Percentiles rank a stretch among this genome's conserved stretches.
Conservation (phyloP, 2,888 invertebrate species). For the Heterodera filipjevi region DNA sequence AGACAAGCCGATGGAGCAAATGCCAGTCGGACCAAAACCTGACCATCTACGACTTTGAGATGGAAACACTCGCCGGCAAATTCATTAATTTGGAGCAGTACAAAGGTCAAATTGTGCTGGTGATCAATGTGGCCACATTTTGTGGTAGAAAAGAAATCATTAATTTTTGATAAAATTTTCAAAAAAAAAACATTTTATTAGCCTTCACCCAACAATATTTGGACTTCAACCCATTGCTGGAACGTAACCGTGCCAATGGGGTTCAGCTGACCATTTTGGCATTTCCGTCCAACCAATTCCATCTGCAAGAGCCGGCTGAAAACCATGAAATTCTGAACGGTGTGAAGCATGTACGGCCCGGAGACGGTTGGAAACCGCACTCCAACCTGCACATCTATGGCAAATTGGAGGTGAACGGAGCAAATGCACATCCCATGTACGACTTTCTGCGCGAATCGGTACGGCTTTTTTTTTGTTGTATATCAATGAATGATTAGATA, state of each 20-base stretch:
- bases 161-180: background rate
- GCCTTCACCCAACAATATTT: slow-evolving; percentile 63
- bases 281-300: slow-evolving; percentile 65
- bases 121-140: slow-evolving; percentile 63
- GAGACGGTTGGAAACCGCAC: slow-evolving; percentile 61
- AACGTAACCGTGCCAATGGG: slow-evolving; percentile 41
- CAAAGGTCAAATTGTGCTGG: slow-evolving; percentile 59
- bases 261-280: slow-evolving; percentile 51
- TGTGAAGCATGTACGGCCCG: slow-evolving; percentile 57
- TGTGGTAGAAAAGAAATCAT: slow-evolving; percentile 61
- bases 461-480: too few species aligned
- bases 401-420: slow-evolving; percentile 63
- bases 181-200: slow-evolving; percentile 36
- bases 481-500: too few species aligned
- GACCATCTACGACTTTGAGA: slow-evolving; percentile 60
- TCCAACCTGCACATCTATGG: slow-evolving; percentile 63
- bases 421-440: slow-evolving; percentile 62
- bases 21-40: slow-evolving; percentile 55
- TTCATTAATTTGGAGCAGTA: slow-evolving; percentile 60
- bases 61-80: slow-evolving; percentile 60
- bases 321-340: slow-evolving; percentile 64
- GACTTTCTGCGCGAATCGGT: slow-evolving; percentile 50
- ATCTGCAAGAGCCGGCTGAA: slow-evolving; percentile 62
- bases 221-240: slow-evolving; percentile 42
- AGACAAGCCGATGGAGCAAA: slow-evolving; percentile 61